These are phyloP conservation scores for Ligdia adustata DNA, from an alignment of 2,888 invertebrate genomes.

Conservation along the genomic window DNA sequence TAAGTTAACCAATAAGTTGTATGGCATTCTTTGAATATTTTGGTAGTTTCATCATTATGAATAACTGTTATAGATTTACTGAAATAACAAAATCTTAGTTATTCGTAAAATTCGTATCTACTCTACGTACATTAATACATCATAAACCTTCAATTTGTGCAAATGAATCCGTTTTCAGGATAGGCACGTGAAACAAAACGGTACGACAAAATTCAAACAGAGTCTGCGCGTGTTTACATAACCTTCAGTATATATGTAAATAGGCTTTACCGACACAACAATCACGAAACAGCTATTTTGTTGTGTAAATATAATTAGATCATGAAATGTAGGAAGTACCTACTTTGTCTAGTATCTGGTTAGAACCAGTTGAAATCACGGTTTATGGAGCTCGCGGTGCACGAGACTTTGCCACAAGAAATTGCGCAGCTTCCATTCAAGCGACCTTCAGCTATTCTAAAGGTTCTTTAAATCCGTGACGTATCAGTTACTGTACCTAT, in stretches of 20 bases:
- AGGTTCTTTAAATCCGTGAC: slow-evolving; percentile 25
- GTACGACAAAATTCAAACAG: background rate
- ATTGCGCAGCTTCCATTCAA: slow-evolving; percentile 25
- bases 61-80: no score
- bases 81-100: no score
- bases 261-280: slow-evolving; percentile 3
- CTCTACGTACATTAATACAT: background rate
- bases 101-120: no score
- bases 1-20: no score
- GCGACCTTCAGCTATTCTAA: slow-evolving; percentile 25
- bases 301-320: slow-evolving; percentile 15
- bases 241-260: background rate
- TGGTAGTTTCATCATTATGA: no score
- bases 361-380: slow-evolving; percentile 22
- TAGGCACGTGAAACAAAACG: background rate
- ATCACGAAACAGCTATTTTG: slow-evolving; percentile 19
- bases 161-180: background rate
- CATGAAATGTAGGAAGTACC: slow-evolving; percentile 15
- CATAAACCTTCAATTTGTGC: background rate
- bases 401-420: slow-evolving; percentile 24
- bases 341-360: slow-evolving; percentile 2
- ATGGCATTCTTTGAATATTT: no score
- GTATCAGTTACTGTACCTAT: slow-evolving; percentile 8
- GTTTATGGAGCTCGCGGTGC: slow-evolving; percentile 6
- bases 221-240: background rate